Evolutionary conservation across 2,888 invertebrate genomes (phyloP), one percentile per base, ranked within the genome.

Genomic region (Empis stercorea): DNA sequence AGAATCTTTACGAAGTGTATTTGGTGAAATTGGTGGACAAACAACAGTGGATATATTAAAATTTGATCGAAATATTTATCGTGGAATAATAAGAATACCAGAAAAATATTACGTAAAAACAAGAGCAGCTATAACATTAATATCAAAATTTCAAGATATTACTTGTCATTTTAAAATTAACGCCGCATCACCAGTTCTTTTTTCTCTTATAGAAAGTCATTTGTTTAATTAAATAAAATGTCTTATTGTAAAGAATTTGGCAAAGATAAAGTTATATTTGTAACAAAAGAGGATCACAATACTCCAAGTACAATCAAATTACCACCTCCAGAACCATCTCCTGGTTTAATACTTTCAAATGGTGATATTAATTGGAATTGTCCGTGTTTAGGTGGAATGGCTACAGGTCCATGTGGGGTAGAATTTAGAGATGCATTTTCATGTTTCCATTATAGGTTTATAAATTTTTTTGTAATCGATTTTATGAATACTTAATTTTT

Each of bases 361-460:
- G 95, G 95, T 6, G 80, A 85, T 51, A 92, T 96, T 54, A 96
- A 96, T 71, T 96, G 95, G 95, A 86, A 86, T 63, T 96, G 96
- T 62, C 95, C 95, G 0, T 96, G 96, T 65, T 75, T 96, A 32
- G 95, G 95, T 13, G 93, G 93, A n/a, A 94, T 95, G 88, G 91
- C 94, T 6, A 89, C 91, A 0, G 95, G 96, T 0, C 95, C 96
- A 1, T 96, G 96, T 66, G 95, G 93, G 1, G 76, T 84, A 13
- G 85, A 92, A 66, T 96, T 96, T 70, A 75, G 95, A 38, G 87
- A 92, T 55, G 93, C 95, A 3, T 94, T 96, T 68, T 84, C 88
- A 30, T 96, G 96, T 69, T 95, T 95, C 66, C 94, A 95, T 65
- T 87, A 89, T 59, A 79, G 79, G 77, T 76, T 34, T 13, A 3